These are phyloP conservation scores for Ploceus nigricollis DNA, from an alignment of 2,113 vertebrate species.

Conservation along the genomic window DNA sequence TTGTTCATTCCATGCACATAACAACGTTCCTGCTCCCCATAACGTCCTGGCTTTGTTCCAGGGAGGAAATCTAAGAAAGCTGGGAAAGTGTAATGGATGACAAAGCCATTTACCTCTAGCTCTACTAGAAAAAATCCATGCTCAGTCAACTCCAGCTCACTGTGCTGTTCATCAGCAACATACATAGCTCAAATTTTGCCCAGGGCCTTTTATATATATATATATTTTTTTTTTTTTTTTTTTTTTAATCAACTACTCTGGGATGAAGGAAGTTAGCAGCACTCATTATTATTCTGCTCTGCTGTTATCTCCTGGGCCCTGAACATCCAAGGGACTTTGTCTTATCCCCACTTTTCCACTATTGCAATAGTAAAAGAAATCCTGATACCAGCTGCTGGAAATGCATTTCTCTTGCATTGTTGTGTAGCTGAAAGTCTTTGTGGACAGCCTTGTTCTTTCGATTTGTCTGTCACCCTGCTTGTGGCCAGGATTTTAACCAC, in stretches of 20 bases:
- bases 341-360: neutral
- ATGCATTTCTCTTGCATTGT: neutral
- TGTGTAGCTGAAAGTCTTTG: neutral
- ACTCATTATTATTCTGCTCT: neutral
- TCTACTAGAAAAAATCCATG: constrained; percentile 17
- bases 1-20: neutral
- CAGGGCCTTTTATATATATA: neutral
- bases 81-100: constrained; percentile 25
- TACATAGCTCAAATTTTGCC: constrained; percentile 2
- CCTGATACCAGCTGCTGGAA: neutral
- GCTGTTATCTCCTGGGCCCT: neutral
- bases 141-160: constrained; percentile 7
- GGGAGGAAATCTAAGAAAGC: constrained; percentile 39
- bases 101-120: constrained; percentile 33
- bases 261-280: neutral
- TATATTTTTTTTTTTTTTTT: neutral
- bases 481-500: neutral
- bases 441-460: neutral
- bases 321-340: neutral
- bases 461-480: neutral
- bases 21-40: neutral
- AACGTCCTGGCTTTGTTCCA: neutral
- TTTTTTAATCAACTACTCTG: neutral
- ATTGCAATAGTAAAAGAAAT: neutral
- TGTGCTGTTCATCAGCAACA: neutral